Evolutionary conservation across 2,113 vertebrate genomes (phyloP).

Genomic region (Ctenomys sociabilis): DNA sequence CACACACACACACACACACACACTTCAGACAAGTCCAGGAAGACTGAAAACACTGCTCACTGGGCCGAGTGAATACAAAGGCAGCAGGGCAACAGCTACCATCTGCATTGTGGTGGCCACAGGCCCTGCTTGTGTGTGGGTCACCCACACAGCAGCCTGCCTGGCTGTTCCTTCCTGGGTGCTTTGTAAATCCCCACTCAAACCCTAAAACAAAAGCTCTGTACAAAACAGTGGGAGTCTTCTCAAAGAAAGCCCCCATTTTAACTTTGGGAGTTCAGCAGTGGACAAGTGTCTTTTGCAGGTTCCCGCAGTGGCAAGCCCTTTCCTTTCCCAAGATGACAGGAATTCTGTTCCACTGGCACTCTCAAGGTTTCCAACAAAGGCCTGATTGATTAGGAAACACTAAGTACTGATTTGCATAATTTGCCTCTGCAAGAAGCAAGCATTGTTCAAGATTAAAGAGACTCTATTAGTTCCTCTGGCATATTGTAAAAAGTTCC

Average conservation of each 20-base stretch:
- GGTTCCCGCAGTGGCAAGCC: constrained; percentile 69
- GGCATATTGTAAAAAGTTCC: constrained; percentile 81
- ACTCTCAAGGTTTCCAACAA: constrained; percentile 74
- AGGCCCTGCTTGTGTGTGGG: constrained; percentile 69
- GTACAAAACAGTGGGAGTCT: constrained; percentile 18
- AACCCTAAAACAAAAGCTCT: constrained; percentile 1
- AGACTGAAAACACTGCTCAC: constrained; percentile 40
- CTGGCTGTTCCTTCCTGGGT: not conserved
- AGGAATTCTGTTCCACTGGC: constrained; percentile 73
- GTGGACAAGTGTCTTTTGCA: not conserved
- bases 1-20: not conserved
- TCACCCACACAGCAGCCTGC: constrained; percentile 53
- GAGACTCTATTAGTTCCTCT: constrained; percentile 80
- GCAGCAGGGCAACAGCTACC: constrained; percentile 69
- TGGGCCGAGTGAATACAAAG: constrained; percentile 59
- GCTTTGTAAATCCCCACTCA: constrained; percentile 28
- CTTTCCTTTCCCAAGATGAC: fast-evolving
- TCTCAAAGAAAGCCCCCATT: not conserved
- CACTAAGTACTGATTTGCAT: constrained; percentile 85
- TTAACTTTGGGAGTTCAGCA: fast-evolving
- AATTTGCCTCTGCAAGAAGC: constrained; percentile 84
- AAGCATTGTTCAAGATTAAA: constrained; percentile 85
- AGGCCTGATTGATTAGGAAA: constrained; percentile 82
- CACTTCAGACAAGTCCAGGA: not conserved
- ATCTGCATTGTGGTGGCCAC: constrained; percentile 75